Conservation (phyloP, 2,888 invertebrate genomes). For the Sarcophaga subvicina region DNA sequence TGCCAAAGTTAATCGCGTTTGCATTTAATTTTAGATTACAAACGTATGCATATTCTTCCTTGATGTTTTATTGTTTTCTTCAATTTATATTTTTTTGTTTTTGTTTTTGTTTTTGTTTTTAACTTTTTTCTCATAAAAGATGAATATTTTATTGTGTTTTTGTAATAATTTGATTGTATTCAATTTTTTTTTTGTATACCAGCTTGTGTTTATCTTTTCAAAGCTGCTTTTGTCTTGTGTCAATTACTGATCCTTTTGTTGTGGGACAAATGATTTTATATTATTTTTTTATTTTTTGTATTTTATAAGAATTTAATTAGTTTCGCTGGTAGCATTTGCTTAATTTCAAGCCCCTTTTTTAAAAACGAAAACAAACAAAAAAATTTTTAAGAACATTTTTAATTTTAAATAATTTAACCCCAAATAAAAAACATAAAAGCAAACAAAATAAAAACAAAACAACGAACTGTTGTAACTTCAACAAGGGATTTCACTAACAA, state of each 20-base stretch:
- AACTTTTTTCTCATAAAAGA: not conserved
- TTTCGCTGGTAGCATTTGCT: slow-evolving; percentile 21
- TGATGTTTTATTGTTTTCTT: slow-evolving; percentile 28
- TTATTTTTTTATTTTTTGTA: not conserved
- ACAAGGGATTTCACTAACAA: too few relatives aligned
- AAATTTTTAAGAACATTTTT: not conserved
- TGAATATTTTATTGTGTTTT: slow-evolving; percentile 14
- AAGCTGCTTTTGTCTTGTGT: not conserved
- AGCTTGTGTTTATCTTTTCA: not conserved
- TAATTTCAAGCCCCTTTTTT: slow-evolving; percentile 12
- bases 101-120: not conserved
- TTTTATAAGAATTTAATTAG: slow-evolving; percentile 32
- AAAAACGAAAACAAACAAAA: not conserved
- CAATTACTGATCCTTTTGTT: slow-evolving; percentile 33
- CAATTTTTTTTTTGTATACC: slow-evolving; percentile 1
- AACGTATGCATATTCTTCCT: slow-evolving; percentile 1
- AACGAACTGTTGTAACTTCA: too few relatives aligned
- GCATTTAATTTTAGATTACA: slow-evolving; percentile 46
- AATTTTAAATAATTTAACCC: too few relatives aligned
- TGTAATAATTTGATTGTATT: slow-evolving; percentile 18
- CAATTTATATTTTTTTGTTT: not conserved
- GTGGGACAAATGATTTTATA: not conserved
- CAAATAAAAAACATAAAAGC: too few relatives aligned
- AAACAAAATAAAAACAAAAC: too few relatives aligned
- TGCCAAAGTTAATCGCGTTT: slow-evolving; percentile 21